Base-by-base conservation (phyloP, 2,797 vertebrate genomes). In the Octomys mimax region DNA sequence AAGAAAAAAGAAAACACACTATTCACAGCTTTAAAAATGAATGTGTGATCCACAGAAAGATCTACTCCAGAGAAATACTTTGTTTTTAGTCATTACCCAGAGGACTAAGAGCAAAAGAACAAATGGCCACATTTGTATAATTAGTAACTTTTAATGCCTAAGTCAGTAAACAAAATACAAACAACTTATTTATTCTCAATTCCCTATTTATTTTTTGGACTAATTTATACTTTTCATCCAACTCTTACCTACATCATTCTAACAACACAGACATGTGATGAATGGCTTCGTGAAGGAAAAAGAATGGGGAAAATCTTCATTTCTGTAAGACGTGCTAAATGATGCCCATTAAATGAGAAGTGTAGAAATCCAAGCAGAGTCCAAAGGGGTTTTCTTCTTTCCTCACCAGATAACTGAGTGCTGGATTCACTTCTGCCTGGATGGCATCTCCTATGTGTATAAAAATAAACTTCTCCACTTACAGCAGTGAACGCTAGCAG, bases 251-350 rank as follows among this genome's bases (percentile, higher is more conserved):
- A 91, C 49, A 68, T 26, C 62, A 95, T 39, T 92, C n/a, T 85
- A 77, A 82, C 22, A 59, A 79, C 54, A 64, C 42, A 86, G 3
- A 49, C 14, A 93, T 71, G 5, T 95, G 68, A 89, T 49, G 66
- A 88, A 86, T 70, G 18, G 78, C 81, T 97, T 93, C 94, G 78
- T 82, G 49, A 96, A 92, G 39, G 93, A 95, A 78, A 91, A 96
- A 89, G 59, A 77, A 61, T 1, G 80, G 94, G 39, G 91, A 94
- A 96, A 52, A 54, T 92, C 80, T 33, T 42, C 54, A 28, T 36
- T 52, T 4, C 66, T 95, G 52, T 42, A 81, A 81, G 7, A 93
- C 73, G 5, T 79, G 52, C 0, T 88, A 49, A 59, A 46, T 68
- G 49, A 46, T 28, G 19, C n/a, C 49, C 36, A 16, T 57, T 62